These are phyloP conservation scores for Blastomussa wellsi DNA, from an alignment of 92 coral and sea anemone species.

Conservation along the genomic window DNA sequence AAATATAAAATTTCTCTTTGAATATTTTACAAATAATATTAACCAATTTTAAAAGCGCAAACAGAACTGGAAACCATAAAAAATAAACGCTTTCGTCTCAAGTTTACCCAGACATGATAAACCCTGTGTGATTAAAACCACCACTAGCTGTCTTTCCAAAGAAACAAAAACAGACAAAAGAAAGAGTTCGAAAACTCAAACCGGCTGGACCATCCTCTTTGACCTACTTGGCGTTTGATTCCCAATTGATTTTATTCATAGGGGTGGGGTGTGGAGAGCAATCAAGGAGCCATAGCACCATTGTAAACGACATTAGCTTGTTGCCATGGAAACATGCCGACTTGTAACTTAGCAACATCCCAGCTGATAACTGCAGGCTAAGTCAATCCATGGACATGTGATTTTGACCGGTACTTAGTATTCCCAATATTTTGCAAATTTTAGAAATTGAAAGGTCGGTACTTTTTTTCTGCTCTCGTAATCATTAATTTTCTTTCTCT, in stretches of 20 bases:
- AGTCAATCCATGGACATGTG: background rate
- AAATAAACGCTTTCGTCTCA: background rate
- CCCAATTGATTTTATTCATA: too few relatives aligned
- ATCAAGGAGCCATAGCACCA: background rate
- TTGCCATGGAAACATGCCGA: background rate
- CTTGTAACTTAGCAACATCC: background rate
- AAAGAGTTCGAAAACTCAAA: slow-evolving; percentile 4
- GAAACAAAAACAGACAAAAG: background rate
- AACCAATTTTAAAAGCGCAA: background rate
- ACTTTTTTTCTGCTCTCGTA: background rate
- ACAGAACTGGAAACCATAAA: too few relatives aligned
- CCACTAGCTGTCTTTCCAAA: background rate
- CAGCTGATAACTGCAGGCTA: background rate
- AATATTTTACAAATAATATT: slow-evolving; percentile 4
- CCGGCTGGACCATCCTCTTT: background rate
- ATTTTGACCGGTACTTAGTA: background rate
- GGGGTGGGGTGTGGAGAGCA: too few relatives aligned
- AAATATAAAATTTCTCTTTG: slow-evolving; percentile 9
- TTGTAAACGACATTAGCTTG: background rate
- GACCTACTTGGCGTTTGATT: background rate
- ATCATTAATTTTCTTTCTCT: background rate
- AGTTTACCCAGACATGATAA: background rate
- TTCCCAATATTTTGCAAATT: background rate
- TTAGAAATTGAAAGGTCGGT: background rate
- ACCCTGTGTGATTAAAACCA: background rate